These are phyloP conservation scores for Netelia melanura DNA, from an alignment of 2,888 invertebrate genomes.

Conservation along the genomic window DNA sequence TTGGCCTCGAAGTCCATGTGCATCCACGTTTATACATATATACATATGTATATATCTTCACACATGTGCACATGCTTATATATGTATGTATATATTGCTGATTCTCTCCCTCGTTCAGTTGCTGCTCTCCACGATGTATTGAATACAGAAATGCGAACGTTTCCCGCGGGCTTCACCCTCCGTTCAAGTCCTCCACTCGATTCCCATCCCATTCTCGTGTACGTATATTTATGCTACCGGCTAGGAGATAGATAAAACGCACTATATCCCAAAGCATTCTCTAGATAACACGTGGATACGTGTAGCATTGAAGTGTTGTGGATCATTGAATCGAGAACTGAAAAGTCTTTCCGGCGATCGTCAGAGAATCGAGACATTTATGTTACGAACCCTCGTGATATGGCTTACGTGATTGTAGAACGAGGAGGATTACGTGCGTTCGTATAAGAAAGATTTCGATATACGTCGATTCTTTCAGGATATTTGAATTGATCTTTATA, in stretches of 20 bases:
- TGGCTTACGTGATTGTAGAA: constrained; percentile 32
- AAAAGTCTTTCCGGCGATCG: constrained; percentile 34
- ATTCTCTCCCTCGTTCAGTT: constrained; percentile 29
- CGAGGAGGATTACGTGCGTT: constrained; percentile 19
- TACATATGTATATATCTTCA: too few species aligned
- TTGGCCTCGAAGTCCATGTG: background rate
- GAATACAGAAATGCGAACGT: constrained; percentile 51
- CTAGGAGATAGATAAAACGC: constrained; percentile 36
- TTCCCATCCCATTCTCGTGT: background rate
- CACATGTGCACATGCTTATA: background rate
- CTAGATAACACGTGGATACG: constrained; percentile 34
- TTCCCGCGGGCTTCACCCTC: constrained; percentile 28
- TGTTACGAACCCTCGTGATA: constrained; percentile 28
- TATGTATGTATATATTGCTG: constrained; percentile 30
- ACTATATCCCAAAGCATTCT: constrained; percentile 20
- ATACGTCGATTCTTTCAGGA: background rate
- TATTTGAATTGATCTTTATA: background rate
- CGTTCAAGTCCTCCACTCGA: constrained; percentile 35
- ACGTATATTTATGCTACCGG: constrained; percentile 34
- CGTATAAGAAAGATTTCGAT: background rate
- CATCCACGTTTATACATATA: background rate
- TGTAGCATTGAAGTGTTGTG: constrained; percentile 9
- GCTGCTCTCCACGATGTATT: constrained; percentile 38
- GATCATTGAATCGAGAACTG: constrained; percentile 50
- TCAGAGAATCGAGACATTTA: constrained; percentile 9